Conservation (phyloP, 2,797 vertebrate species). For the Centroberyx gerrardi region DNA sequence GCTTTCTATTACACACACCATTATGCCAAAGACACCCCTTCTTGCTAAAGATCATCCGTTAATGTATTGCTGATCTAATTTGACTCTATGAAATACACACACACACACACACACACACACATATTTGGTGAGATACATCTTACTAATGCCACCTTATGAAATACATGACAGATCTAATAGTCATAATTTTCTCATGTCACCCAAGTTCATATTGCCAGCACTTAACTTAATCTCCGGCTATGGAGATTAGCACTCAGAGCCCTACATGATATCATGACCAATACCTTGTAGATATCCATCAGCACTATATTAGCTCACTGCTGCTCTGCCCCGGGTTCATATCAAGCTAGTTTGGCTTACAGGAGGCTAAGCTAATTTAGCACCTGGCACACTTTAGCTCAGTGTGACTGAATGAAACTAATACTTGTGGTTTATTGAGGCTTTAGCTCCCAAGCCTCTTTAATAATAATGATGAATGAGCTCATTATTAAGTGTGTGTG, state of each 20-base stretch:
- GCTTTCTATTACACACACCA: slow-evolving; percentile 80
- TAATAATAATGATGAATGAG: slow-evolving; percentile 80
- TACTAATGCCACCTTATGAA: slow-evolving; percentile 13
- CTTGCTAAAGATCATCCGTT: slow-evolving; percentile 70
- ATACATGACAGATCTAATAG: not conserved
- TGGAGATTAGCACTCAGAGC: not conserved
- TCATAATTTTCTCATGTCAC: not conserved
- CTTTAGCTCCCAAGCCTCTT: slow-evolving; percentile 48
- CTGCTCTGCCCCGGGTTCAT: slow-evolving; percentile 13
- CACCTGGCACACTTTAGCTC: slow-evolving; percentile 34
- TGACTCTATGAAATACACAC: slow-evolving; percentile 53
- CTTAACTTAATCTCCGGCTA: not conserved
- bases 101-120: slow-evolving; percentile 17
- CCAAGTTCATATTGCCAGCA: not conserved
- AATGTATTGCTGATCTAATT: slow-evolving; percentile 69
- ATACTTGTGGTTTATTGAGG: slow-evolving; percentile 57
- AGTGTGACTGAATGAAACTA: slow-evolving; percentile 17
- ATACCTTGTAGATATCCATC: not conserved
- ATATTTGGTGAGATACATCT: not conserved
- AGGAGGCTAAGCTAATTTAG: slow-evolving; percentile 38
- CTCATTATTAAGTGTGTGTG: slow-evolving; percentile 67
- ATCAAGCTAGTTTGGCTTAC: not conserved
- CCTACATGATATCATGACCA: not conserved
- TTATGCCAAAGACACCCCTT: slow-evolving; percentile 72
- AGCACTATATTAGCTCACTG: not conserved